These are phyloP conservation scores for Spermophilus dauricus DNA, from an alignment of 2,113 vertebrate genomes.

Conservation along the genomic window DNA sequence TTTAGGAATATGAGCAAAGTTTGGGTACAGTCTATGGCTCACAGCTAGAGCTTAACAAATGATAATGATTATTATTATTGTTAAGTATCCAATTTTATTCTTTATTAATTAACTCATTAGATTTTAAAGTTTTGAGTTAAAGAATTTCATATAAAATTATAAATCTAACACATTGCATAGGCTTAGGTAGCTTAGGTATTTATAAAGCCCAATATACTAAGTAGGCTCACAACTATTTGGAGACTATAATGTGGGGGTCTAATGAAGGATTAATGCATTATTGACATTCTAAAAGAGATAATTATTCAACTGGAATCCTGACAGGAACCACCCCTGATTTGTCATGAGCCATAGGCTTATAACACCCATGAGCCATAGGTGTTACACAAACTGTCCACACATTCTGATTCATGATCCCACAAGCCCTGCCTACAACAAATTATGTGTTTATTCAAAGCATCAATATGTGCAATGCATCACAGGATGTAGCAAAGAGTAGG, in stretches of 20 bases:
- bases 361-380: constrained; percentile 41
- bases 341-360: constrained; percentile 17
- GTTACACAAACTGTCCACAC: constrained; percentile 55
- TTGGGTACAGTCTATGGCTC: neutral
- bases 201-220: neutral
- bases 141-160: neutral
- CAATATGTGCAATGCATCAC: neutral
- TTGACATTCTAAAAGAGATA: neutral
- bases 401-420: constrained; percentile 63
- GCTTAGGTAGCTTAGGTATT: neutral
- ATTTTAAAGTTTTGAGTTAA: constrained; percentile 37
- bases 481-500: constrained; percentile 37
- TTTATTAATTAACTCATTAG: neutral
- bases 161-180: neutral
- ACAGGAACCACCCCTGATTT: constrained; percentile 30
- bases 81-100: neutral
- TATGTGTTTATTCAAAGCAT: constrained; percentile 67
- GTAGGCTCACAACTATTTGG: neutral
- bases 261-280: neutral
- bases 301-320: constrained; percentile 44
- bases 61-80: neutral
- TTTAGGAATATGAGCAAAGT: neutral
- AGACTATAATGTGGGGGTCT: neutral
- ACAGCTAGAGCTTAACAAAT: neutral
- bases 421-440: constrained; percentile 57